phyloP scores from a whole-genome alignment of 2,797 vertebrate genomes.

The Phalanger gymnotis region DNA sequence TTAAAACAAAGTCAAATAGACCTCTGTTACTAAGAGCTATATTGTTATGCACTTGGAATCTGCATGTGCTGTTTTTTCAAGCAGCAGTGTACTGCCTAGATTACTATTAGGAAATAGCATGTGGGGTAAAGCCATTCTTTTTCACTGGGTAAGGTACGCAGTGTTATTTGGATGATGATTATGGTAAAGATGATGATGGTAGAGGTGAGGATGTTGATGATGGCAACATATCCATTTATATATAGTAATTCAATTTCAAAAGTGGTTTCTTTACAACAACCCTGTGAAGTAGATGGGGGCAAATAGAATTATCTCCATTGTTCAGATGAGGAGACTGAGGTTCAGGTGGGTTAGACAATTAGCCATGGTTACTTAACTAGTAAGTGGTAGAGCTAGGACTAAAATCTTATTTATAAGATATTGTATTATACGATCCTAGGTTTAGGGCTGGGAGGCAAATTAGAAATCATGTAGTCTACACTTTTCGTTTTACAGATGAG shows the following conservation, averaged over 20 bases:
- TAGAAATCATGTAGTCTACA: not conserved
- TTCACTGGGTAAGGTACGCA: not conserved
- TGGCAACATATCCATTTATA: not conserved
- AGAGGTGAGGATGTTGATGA: not conserved
- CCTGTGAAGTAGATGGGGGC: too few species aligned
- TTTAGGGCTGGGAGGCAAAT: not conserved
- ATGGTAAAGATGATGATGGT: not conserved
- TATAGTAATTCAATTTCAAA: not conserved
- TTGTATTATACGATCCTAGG: not conserved
- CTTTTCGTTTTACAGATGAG: not conserved
- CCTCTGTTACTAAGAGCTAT: not conserved
- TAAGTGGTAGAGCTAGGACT: not conserved
- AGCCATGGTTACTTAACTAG: not conserved
- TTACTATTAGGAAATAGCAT: not conserved
- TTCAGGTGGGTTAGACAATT: too few species aligned
- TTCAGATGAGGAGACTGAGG: too few species aligned
- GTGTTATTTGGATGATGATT: not conserved
- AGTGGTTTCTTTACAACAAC: too few species aligned
- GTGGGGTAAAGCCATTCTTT: not conserved
- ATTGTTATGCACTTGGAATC: conserved; percentile 28
- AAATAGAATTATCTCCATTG: too few species aligned
- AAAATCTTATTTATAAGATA: not conserved
- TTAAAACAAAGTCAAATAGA: not conserved
- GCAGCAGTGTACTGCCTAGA: conserved; percentile 13
- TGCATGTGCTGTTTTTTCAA: not conserved